Percentiles rank a stretch among this genome's conserved stretches.
phyloP scores from a whole-genome alignment of 1,140 invertebrate species.

The Drosophila rufa region DNA sequence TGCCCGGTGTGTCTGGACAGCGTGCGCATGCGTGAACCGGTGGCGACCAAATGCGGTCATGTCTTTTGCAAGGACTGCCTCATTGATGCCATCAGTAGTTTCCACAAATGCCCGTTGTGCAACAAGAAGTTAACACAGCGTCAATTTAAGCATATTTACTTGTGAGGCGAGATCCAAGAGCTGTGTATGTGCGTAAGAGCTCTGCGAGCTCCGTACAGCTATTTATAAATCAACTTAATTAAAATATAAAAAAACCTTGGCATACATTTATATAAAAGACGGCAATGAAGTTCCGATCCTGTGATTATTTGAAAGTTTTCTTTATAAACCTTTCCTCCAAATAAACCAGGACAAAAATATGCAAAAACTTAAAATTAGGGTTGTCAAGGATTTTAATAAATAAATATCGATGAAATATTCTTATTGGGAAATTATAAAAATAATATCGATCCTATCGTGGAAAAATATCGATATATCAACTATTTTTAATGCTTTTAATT shows the following conservation, averaged over 20 bases:
- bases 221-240: not conserved
- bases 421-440: not conserved
- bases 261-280: not conserved
- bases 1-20: slow-evolving; percentile 65
- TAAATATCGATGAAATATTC: not conserved
- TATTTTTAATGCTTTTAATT: not conserved
- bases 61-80: slow-evolving; percentile 62
- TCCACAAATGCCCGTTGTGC: slow-evolving; percentile 63
- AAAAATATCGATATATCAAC: not conserved
- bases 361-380: not conserved
- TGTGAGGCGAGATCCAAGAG: slow-evolving; percentile 13
- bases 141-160: slow-evolving; percentile 50
- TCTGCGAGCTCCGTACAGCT: slow-evolving; percentile 22
- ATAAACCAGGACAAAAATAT: not conserved
- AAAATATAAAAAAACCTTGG: not conserved
- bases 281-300: not conserved
- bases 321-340: not conserved
- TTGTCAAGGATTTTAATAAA: not conserved
- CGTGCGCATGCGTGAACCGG: slow-evolving; percentile 31
- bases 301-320: not conserved
- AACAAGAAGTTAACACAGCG: slow-evolving; percentile 46
- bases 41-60: slow-evolving; percentile 63
- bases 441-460: not conserved
- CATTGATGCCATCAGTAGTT: slow-evolving; percentile 17
- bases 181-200: not conserved